Base-by-base conservation (phyloP, 2,113 vertebrate species). In the Meriones unguiculatus region DNA sequence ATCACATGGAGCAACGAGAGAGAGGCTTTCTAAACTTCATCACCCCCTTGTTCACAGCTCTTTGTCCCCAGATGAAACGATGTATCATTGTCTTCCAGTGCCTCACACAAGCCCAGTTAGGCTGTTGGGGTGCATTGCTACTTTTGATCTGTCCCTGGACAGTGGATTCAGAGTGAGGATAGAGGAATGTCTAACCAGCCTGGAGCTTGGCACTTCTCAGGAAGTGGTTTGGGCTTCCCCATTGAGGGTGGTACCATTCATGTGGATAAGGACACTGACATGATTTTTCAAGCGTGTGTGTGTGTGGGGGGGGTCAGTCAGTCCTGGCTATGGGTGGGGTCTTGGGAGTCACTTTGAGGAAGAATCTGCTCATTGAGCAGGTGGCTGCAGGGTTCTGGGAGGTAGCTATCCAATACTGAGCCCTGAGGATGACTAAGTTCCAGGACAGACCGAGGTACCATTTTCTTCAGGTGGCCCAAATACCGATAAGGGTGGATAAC, bases 1-100 rank as follows among this genome's bases (percentile, higher is more conserved):
- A 12, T 86, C 70, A n/a, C 41, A 2, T 22, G 3, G 8, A 20
- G 25, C 0, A 0, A 20, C 2, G 32, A 57, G 57, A 80, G 11
- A 92, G 35, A 78, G 46, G 91, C 28, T 95, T 90, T 89, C 46
- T 91, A 72, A 80, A 65, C 30, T 17, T 70, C 32, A 7, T 30
- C 57, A 64, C 28, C 65, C 67, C 30, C 69, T 72, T 14, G 20
- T 35, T 41, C n/a, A 64, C 35, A 38, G 18, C 4, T 7, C 46
- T 24, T 25, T 28, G 18, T 46, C 32, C 18, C 13, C 46, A 50
- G 2, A 22, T 54, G 59, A 38, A 54, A 52, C 41, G 65, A n/a
- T 50, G 67, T 57, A 22, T 77, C 8, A 59, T 77, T 46, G 5
- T 75, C 69, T 78, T 73, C 57, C 50, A 3, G 38, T 67, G 52